Percentiles rank a stretch among this genome's conserved stretches.
Evolutionary conservation across 2,797 vertebrate genomes (phyloP).

Genomic region (Rousettus madagascariensis): DNA sequence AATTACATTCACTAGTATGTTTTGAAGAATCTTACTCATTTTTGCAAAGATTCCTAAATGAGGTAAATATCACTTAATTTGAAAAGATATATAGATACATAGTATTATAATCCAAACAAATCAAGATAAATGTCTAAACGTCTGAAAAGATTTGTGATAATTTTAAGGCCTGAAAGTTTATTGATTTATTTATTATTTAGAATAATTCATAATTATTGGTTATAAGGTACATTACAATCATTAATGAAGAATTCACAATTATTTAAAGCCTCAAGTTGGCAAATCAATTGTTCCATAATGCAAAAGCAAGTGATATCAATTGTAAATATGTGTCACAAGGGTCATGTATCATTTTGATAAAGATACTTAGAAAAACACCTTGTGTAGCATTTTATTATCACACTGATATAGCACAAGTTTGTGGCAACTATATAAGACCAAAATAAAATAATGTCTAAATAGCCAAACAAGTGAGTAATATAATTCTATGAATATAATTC

Average conservation of each 20-base stretch:
- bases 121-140: slow-evolving; percentile 31
- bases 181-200: slow-evolving; percentile 4
- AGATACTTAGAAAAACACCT: background rate
- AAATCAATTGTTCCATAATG: slow-evolving; percentile 15
- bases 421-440: background rate
- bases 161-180: slow-evolving; percentile 25
- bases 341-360: background rate
- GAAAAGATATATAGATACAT: background rate
- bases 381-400: background rate
- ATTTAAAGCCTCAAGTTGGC: slow-evolving; percentile 26
- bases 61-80: slow-evolving; percentile 18
- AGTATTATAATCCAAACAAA: background rate
- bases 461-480: background rate
- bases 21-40: background rate
- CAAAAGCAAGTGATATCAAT: background rate
- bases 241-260: background rate
- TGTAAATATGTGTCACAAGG: slow-evolving; percentile 18
- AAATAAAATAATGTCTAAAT: slow-evolving; percentile 29
- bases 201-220: slow-evolving; percentile 17
- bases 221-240: background rate
- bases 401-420: background rate
- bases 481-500: background rate
- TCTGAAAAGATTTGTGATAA: background rate
- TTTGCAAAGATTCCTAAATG: background rate
- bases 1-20: background rate